Conservation (phyloP, 2,113 vertebrate genomes). For the Himantopus leucocephalus region DNA sequence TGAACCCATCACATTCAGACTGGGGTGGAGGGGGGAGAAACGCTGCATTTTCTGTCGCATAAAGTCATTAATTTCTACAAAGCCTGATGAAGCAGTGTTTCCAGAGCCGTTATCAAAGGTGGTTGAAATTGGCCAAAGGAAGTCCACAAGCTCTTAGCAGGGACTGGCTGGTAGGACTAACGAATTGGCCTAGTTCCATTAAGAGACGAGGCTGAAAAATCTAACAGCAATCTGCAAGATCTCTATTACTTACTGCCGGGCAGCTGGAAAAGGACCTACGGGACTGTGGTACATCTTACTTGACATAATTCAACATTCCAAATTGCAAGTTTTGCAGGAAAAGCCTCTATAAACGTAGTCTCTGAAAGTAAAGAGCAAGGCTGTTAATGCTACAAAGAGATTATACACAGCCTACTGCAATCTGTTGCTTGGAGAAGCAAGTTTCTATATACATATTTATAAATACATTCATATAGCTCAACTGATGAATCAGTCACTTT, state of each 20-base stretch:
- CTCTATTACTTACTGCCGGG: background rate
- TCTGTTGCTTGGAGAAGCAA: background rate
- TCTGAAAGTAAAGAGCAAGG: background rate
- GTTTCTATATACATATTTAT: background rate
- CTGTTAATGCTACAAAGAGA: background rate
- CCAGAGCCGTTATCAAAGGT: background rate
- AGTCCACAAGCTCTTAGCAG: background rate
- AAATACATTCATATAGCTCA: background rate
- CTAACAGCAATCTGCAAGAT: background rate
- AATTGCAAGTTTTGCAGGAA: background rate
- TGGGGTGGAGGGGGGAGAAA: background rate
- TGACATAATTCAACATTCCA: background rate
- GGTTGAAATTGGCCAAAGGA: background rate
- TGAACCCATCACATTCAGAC: rapidly evolving
- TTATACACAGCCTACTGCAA: background rate
- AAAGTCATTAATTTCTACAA: background rate
- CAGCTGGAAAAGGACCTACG: background rate
- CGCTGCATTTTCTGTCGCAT: background rate
- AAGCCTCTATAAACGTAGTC: background rate
- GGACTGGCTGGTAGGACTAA: background rate
- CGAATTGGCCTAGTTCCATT: background rate
- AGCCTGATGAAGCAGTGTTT: background rate
- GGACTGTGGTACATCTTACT: background rate
- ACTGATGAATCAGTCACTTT: background rate
- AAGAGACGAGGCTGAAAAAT: background rate